Conservation (phyloP, 2,888 invertebrate species). For the Erebia epiphron region DNA sequence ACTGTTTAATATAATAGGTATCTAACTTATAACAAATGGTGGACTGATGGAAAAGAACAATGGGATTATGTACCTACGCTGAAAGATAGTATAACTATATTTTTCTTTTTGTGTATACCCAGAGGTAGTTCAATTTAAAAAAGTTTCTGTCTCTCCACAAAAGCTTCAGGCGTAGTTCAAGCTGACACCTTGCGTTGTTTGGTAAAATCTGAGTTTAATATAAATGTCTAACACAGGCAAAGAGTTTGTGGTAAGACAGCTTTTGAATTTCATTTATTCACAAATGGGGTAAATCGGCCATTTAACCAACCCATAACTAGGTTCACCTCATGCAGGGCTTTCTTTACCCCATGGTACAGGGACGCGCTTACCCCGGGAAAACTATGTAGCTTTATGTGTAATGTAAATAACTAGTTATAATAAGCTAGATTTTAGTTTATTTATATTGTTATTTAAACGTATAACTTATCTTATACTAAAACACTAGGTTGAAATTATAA, state of each 20-base stretch:
- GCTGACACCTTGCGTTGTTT: too few species aligned
- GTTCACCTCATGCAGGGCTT: constrained; percentile 40
- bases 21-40: not conserved
- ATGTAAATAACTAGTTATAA: constrained; percentile 41
- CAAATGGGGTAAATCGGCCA: constrained; percentile 18
- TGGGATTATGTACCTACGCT: too few species aligned
- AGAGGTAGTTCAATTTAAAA: too few species aligned
- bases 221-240: too few species aligned
- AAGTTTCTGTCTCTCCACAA: too few species aligned
- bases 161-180: too few species aligned
- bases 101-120: too few species aligned
- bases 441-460: constrained; percentile 5
- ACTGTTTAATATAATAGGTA: not conserved
- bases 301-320: constrained; percentile 35
- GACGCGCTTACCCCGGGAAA: constrained; percentile 50
- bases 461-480: not conserved
- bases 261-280: constrained; percentile 32
- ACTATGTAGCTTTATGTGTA: constrained; percentile 49
- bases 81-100: too few species aligned
- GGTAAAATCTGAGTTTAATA: too few species aligned
- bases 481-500: too few species aligned
- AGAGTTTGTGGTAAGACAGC: not conserved
- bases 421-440: constrained; percentile 41
- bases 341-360: constrained; percentile 44
- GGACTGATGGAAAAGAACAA: too few species aligned